Evolutionary conservation across 2,888 invertebrate genomes (phyloP).

Genomic region (Meghimatium bilineatum): DNA sequence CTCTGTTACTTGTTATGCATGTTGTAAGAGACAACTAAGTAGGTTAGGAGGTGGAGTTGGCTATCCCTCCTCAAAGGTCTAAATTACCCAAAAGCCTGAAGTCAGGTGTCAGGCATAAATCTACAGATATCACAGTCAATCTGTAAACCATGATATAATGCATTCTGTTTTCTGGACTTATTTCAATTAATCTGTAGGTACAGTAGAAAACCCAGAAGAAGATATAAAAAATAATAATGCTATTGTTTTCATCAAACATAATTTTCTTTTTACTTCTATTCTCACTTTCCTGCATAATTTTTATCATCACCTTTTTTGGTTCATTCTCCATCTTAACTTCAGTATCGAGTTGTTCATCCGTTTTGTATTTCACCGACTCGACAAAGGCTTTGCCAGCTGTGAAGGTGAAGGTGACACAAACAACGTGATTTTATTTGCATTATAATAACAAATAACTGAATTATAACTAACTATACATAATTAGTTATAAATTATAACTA

Average conservation of each 20-base stretch:
- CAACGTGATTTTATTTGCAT: background rate
- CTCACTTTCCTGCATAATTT: background rate
- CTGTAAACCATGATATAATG: no score
- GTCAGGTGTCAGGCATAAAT: no score
- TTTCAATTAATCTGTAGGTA: no score
- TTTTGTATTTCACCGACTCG: constrained; percentile 69
- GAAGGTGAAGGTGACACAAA: background rate
- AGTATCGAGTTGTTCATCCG: constrained; percentile 70
- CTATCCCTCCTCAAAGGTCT: no score
- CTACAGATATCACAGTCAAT: no score
- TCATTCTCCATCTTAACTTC: constrained; percentile 68
- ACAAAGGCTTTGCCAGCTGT: constrained; percentile 73
- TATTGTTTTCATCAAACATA: background rate
- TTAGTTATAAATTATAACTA: background rate
- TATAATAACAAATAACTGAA: background rate
- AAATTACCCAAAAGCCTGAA: no score
- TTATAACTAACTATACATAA: background rate
- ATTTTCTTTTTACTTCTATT: background rate
- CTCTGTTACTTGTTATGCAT: no score
- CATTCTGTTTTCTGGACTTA: no score
- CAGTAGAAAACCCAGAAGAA: background rate
- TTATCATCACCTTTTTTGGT: constrained; percentile 44
- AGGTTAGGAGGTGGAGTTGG: no score
- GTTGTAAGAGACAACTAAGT: no score
- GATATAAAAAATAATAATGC: no score